Conservation (phyloP, 1,140 invertebrate species). For the Anadara kagoshimensis region DNA sequence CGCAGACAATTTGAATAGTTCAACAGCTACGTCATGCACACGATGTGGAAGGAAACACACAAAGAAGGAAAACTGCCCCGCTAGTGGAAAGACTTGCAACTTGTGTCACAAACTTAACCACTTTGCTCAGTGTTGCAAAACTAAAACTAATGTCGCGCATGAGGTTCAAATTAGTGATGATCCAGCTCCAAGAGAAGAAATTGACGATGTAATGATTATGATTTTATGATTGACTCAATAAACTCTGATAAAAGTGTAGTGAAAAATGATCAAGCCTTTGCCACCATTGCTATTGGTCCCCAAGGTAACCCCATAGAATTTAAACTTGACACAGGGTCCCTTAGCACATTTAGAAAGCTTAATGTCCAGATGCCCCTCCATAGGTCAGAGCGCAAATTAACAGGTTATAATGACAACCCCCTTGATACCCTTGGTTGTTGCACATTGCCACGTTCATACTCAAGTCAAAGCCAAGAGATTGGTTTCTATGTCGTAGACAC, state of each 20-base stretch:
- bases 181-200: too few species aligned
- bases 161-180: too few species aligned
- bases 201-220: too few species aligned
- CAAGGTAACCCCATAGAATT: slow-evolving; percentile 6
- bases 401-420: slow-evolving; percentile 26
- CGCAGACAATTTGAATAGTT: background rate
- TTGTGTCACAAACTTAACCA: slow-evolving; percentile 17
- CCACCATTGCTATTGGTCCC: background rate
- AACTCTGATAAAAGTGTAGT: background rate
- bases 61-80: slow-evolving; percentile 25
- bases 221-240: slow-evolving; percentile 28
- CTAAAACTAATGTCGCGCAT: too few species aligned
- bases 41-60: background rate
- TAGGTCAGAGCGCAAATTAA: background rate
- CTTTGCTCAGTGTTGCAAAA: slow-evolving; percentile 12
- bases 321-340: slow-evolving; percentile 24
- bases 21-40: background rate
- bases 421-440: slow-evolving; percentile 4
- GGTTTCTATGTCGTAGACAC: slow-evolving; percentile 24
- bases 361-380: too few species aligned
- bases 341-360: too few species aligned
- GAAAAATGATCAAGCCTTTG: slow-evolving; percentile 13
- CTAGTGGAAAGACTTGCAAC: slow-evolving; percentile 18
- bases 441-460: slow-evolving; percentile 1
- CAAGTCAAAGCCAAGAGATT: background rate